These are phyloP conservation scores for Cirrhinus mrigala DNA, from an alignment of 2,797 vertebrate genomes.

Conservation along the genomic window DNA sequence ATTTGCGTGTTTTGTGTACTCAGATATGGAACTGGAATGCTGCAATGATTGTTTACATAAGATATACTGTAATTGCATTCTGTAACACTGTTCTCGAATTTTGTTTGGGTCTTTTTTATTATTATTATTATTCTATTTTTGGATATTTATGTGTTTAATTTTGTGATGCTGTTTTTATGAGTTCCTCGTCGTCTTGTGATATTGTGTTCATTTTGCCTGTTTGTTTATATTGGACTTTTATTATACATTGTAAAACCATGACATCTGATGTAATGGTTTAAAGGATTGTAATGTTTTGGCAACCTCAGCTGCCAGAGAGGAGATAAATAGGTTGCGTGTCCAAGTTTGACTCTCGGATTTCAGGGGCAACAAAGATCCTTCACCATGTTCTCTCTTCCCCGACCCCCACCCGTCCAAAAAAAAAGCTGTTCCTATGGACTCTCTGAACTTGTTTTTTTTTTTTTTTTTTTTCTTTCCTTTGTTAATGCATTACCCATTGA, in stretches of 20 bases:
- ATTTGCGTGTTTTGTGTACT: not conserved
- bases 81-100: not conserved
- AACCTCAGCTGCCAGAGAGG: constrained; percentile 3
- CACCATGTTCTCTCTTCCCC: not conserved
- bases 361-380: constrained; percentile 26
- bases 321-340: constrained; percentile 19
- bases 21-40: not conserved
- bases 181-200: not conserved
- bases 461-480: too few relatives aligned
- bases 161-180: not conserved
- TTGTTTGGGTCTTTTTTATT: not conserved
- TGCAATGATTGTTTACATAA: not conserved
- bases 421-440: not conserved
- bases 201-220: not conserved
- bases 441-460: too few relatives aligned
- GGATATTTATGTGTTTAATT: not conserved
- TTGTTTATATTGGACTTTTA: not conserved
- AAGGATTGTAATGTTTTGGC: constrained; percentile 12
- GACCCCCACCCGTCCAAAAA: not conserved
- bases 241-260: not conserved
- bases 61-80: not conserved
- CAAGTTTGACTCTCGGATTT: constrained; percentile 39
- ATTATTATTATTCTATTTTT: not conserved
- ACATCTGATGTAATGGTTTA: not conserved
- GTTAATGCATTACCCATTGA: not conserved